These are phyloP conservation scores for Campylomormyrus numenius DNA, from an alignment of 2,113 vertebrate species.

Conservation along the genomic window DNA sequence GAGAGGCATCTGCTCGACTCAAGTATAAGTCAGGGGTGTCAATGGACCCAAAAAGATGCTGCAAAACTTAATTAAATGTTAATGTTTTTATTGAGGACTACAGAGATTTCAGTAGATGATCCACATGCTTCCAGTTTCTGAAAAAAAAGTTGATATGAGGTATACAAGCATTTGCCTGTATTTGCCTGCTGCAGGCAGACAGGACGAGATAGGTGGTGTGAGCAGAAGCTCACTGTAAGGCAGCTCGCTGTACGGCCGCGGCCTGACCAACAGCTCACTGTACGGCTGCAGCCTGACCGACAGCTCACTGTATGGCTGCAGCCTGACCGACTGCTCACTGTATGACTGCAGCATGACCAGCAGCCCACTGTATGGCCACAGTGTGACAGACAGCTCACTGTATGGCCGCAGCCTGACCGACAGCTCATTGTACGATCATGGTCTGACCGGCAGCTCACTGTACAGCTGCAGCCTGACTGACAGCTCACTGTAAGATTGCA, in stretches of 20 bases:
- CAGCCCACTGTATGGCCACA: too few relatives aligned
- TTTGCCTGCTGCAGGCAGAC: too few relatives aligned
- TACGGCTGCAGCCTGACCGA: neutral
- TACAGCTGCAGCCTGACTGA: too few relatives aligned
- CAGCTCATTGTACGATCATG: too few relatives aligned
- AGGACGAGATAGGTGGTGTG: neutral
- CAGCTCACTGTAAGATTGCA: too few relatives aligned
- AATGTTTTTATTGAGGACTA: neutral
- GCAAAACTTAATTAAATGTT: neutral
- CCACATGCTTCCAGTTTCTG: neutral
- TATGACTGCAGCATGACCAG: rapidly evolving
- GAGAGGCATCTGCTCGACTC: neutral
- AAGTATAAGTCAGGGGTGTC: neutral
- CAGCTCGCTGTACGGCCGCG: neutral
- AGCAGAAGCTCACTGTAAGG: neutral
- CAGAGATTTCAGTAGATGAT: neutral
- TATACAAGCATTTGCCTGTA: neutral
- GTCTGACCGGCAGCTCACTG: too few relatives aligned
- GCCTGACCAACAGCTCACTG: neutral
- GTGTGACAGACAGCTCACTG: neutral
- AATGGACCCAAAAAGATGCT: neutral
- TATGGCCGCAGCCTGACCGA: too few relatives aligned
- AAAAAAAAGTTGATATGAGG: neutral
- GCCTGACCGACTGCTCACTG: too few relatives aligned
- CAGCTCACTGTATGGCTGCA: neutral